Conservation (phyloP, 2,113 vertebrate species). For the Fukomys damarensis region DNA sequence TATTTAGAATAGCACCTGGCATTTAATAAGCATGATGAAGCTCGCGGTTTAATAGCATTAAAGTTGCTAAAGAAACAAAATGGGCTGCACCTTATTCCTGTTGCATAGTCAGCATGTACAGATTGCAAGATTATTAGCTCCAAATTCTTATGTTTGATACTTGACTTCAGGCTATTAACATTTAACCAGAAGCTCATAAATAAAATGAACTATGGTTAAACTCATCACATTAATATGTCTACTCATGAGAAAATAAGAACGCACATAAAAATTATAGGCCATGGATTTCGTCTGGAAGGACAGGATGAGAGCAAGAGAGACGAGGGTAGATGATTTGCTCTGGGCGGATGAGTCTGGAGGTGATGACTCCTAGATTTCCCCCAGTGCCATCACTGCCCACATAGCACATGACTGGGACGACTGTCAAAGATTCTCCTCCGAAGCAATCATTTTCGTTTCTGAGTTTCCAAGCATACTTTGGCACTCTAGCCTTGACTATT, state of each 20-base stretch:
- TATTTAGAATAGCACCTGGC: background rate
- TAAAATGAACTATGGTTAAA: constrained; percentile 62
- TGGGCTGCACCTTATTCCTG: background rate
- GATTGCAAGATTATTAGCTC: background rate
- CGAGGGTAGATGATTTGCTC: background rate
- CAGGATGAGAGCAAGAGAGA: background rate
- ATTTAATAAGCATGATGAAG: background rate
- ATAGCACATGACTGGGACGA: no score
- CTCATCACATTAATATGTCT: constrained; percentile 26
- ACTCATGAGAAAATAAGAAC: constrained; percentile 56
- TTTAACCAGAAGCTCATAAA: constrained; percentile 61
- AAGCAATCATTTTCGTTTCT: background rate
- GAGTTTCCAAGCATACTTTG: background rate
- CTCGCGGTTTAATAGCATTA: background rate
- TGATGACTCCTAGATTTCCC: background rate
- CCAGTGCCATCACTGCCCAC: background rate
- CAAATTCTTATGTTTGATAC: constrained; percentile 49
- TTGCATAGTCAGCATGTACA: background rate
- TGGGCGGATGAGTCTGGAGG: background rate
- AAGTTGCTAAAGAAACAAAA: constrained; percentile 8
- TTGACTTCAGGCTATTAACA: constrained; percentile 58
- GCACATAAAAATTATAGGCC: constrained; percentile 43
- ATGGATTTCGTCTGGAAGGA: background rate
- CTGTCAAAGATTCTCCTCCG: background rate
- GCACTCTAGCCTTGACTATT: background rate